Conservation (phyloP, 30 jellyfish, hydroid and myxozoan genomes). For the Turritopsis rubra region DNA sequence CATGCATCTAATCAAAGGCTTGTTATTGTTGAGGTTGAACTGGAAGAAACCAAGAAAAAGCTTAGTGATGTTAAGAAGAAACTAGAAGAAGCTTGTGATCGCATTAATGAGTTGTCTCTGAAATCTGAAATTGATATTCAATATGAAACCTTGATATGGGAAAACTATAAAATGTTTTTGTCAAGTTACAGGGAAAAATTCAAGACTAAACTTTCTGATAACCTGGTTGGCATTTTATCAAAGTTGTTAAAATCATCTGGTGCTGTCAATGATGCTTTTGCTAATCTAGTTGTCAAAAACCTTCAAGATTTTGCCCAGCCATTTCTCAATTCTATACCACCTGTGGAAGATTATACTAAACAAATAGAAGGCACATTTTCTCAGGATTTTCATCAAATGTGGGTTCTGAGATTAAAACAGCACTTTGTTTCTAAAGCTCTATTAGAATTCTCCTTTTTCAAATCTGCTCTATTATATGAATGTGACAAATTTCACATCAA, state of each 20-base stretch:
- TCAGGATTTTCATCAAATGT: background rate
- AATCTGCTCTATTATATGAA: background rate
- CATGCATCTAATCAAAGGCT: background rate
- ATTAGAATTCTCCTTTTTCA: background rate
- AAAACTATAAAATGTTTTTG: too few species aligned
- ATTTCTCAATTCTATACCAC: background rate
- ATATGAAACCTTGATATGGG: background rate
- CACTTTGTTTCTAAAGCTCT: background rate
- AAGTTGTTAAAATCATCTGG: background rate
- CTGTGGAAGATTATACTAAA: background rate
- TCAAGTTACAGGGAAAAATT: background rate
- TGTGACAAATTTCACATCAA: background rate
- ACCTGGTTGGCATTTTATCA: background rate
- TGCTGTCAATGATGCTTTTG: background rate
- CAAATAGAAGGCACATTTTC: background rate
- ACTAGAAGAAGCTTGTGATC: background rate
- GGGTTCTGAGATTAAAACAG: background rate
- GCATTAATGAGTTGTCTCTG: background rate
- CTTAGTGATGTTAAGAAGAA: background rate
- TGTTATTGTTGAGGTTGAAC: background rate
- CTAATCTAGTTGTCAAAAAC: background rate
- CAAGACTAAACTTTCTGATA: background rate
- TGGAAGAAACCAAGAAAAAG: background rate
- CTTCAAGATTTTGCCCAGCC: background rate
- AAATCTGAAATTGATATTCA: background rate